Evolutionary conservation across 2,797 vertebrate genomes (phyloP), one percentile per base, ranked within the genome.

Genomic region (Erethizon dorsatum): DNA sequence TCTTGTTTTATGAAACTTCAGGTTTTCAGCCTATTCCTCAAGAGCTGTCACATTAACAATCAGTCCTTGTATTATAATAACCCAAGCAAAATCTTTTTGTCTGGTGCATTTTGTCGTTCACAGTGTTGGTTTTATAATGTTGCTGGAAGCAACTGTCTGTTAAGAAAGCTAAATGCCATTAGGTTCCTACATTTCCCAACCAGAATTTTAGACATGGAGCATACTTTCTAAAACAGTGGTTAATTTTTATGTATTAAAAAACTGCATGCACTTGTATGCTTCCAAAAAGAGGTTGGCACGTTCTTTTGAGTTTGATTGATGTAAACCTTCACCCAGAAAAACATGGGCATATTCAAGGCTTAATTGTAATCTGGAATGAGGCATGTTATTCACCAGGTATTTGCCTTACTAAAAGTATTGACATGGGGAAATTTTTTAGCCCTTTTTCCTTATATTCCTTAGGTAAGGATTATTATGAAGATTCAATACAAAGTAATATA

Each of bases 391-490:
- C 37, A 54, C 10, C 2, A 20, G 24, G 12, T 87, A 33, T 28
- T 31, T 63, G 45, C 54, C 20, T 88, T 80, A 50, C 8, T 71
- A 33, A 90, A 15, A 28, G 41, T 73, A 47, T n/a, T 85, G 65
- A 37, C 31, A 52, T 83, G 57, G 63, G 85, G 33, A 91, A 93
- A 85, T 94, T 22, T 71, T 71, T 83, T 41, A 90, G 33, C 17
- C 18, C 24, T 26, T 13, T 92, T 96, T 85, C 47, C 28, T 24
- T 50, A 31, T 61, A 63, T 28, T 83, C 11, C 37, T 85, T 31
- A 83, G 79, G 41, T 90, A 45, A 5, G 6, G 12, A 50, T 73
- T 92, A 79, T 17, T 59, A 10, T 57, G 45, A 83, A 75, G 69
- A 52, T 80, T 83, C 57, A 77, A 57, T 54, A 47, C 75, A 61